Evolutionary conservation across 2,797 vertebrate genomes (phyloP).

Genomic region (Karalla daura): DNA sequence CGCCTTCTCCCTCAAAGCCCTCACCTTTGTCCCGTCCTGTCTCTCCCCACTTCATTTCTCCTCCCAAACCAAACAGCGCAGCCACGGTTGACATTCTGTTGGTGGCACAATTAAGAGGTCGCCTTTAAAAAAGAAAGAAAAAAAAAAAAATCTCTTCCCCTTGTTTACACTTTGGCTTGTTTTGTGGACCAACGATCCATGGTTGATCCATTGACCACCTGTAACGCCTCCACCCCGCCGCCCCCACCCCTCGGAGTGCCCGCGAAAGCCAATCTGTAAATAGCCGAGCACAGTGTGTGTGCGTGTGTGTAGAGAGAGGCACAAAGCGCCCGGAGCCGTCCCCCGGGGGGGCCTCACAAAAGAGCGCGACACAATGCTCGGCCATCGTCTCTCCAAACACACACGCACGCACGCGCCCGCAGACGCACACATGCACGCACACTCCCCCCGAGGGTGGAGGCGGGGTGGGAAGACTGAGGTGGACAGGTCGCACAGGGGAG

Average conservation of each 20-base stretch:
- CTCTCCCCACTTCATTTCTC: slow-evolving; percentile 62
- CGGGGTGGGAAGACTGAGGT: slow-evolving; percentile 21
- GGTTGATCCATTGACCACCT: slow-evolving; percentile 60
- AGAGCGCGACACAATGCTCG: slow-evolving; percentile 71
- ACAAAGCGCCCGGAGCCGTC: slow-evolving; percentile 57
- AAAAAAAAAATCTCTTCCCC: slow-evolving; percentile 55
- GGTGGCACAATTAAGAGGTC: slow-evolving; percentile 60
- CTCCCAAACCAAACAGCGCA: slow-evolving; percentile 63
- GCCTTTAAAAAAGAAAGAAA: too few species aligned
- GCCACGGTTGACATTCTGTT: slow-evolving; percentile 79
- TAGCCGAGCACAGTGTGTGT: slow-evolving; percentile 65
- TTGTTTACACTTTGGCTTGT: slow-evolving; percentile 79
- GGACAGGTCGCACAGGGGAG: slow-evolving; percentile 46
- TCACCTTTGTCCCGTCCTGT: slow-evolving; percentile 47
- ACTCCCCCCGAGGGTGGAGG: slow-evolving; percentile 25
- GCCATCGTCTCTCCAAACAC: slow-evolving; percentile 49
- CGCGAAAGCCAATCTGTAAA: slow-evolving; percentile 79
- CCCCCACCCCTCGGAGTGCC: slow-evolving; percentile 57
- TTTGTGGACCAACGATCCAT: slow-evolving; percentile 73
- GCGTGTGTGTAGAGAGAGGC: slow-evolving; percentile 55
- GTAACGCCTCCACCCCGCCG: slow-evolving; percentile 31
- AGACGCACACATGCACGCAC: too few species aligned
- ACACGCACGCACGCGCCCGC: slow-evolving; percentile 27
- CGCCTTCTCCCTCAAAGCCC: slow-evolving; percentile 38
- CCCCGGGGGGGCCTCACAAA: slow-evolving; percentile 77